Evolutionary conservation across 2,113 vertebrate species (phyloP).

Genomic region (Lucifuga dentata): DNA sequence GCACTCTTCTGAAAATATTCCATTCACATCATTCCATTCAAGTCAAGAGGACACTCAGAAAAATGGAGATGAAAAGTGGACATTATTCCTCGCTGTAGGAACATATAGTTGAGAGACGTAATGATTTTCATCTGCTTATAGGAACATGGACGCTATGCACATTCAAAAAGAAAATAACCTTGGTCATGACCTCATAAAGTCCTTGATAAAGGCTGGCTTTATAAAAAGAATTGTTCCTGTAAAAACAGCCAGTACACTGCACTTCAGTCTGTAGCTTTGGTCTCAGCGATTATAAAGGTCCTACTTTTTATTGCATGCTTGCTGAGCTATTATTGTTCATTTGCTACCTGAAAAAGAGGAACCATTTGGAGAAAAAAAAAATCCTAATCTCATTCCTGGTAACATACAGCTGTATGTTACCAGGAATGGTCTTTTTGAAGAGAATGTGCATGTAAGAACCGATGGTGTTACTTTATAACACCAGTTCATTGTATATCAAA

Average conservation of each 20-base stretch:
- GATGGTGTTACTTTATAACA: too few species aligned
- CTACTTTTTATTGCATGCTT: slow-evolving; percentile 7
- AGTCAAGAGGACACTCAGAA: not conserved
- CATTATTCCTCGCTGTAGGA: not conserved
- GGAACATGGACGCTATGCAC: not conserved
- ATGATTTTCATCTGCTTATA: not conserved
- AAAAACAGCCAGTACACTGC: not conserved
- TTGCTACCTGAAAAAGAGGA: not conserved
- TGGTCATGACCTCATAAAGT: slow-evolving; percentile 2
- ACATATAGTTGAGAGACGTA: not conserved
- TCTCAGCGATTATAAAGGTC: slow-evolving; percentile 2
- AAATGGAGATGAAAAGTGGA: not conserved
- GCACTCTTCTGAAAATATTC: too few species aligned
- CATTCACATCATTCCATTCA: too few species aligned
- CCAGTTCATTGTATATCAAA: too few species aligned
- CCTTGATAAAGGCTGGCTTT: not conserved
- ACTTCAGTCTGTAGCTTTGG: not conserved
- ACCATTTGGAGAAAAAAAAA: not conserved
- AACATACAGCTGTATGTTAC: too few species aligned
- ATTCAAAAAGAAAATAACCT: slow-evolving; percentile 24
- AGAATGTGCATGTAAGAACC: too few species aligned
- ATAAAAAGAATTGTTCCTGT: not conserved
- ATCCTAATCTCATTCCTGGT: too few species aligned
- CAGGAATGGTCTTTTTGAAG: too few species aligned
- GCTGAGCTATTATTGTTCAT: slow-evolving; percentile 1